phyloP scores from a whole-genome alignment of 1,140 invertebrate genomes.

The Dreissena polymorpha region DNA sequence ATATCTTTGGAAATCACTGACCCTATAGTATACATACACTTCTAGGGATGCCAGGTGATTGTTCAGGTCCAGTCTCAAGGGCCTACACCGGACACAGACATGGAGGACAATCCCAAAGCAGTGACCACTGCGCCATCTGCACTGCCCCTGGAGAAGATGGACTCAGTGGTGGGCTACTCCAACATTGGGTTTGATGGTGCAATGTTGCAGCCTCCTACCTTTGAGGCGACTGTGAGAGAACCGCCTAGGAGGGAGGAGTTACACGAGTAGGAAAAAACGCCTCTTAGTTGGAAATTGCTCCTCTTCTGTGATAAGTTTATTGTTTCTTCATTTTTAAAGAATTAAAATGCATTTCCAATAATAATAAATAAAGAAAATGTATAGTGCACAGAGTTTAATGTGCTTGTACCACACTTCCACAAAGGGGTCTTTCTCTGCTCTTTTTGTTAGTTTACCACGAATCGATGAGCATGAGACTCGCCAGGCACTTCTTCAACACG shows the following conservation, averaged over 20 bases:
- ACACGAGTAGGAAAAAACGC: conserved; percentile 31
- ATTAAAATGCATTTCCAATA: not conserved
- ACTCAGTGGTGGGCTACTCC: conserved; percentile 80
- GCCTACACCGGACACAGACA: conserved; percentile 73
- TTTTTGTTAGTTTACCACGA: conserved; percentile 71
- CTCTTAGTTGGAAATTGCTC: too few species aligned
- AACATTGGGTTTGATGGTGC: conserved; percentile 80
- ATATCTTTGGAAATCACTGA: not conserved
- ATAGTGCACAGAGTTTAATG: not conserved
- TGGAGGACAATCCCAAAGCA: conserved; percentile 75
- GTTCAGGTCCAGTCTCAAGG: conserved; percentile 58
- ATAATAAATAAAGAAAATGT: not conserved
- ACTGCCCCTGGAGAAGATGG: conserved; percentile 80
- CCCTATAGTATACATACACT: conserved; percentile 7
- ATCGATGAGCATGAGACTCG: conserved; percentile 81
- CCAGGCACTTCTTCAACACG: conserved; percentile 80
- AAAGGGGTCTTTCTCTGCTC: not conserved
- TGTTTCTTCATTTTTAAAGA: not conserved
- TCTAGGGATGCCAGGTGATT: not conserved
- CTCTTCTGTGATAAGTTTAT: too few species aligned
- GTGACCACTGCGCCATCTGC: conserved; percentile 76
- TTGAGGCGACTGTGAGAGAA: conserved; percentile 64
- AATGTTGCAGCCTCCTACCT: conserved; percentile 77
- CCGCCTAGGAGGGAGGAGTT: conserved; percentile 64
- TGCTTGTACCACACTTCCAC: not conserved